Conservation (phyloP, 2,797 vertebrate species). For the Allobates femoralis region DNA sequence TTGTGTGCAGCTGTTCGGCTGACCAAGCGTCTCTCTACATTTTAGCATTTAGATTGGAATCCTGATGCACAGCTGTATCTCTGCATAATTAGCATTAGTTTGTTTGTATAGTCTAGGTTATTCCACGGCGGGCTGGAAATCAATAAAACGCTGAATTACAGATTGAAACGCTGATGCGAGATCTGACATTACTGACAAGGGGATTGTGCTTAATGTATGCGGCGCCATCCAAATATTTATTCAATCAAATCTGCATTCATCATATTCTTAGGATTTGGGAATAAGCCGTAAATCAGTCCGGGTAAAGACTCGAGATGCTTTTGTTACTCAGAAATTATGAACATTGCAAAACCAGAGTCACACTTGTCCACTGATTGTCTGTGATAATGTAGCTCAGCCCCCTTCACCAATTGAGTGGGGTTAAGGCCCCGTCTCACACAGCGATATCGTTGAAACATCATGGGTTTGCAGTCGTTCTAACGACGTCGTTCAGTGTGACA, state of each 20-base stretch:
- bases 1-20: slow-evolving; percentile 33
- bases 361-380: no score
- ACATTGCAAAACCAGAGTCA: no score
- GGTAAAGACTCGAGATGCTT: not conserved
- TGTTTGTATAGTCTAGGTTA: slow-evolving; percentile 46
- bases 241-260: slow-evolving; percentile 57
- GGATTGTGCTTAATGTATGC: slow-evolving; percentile 43
- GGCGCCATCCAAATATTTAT: slow-evolving; percentile 51
- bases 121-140: slow-evolving; percentile 44
- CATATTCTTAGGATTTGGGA: slow-evolving; percentile 43
- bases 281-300: slow-evolving; percentile 26
- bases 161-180: slow-evolving; percentile 35
- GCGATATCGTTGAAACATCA: no score
- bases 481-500: no score
- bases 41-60: slow-evolving; percentile 62
- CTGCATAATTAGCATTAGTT: slow-evolving; percentile 59
- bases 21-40: slow-evolving; percentile 42
- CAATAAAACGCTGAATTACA: slow-evolving; percentile 55
- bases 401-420: no score
- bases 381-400: no score
- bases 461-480: no score
- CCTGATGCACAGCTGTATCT: slow-evolving; percentile 53
- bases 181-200: slow-evolving; percentile 51
- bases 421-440: no score
- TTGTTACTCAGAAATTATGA: no score